Evolutionary conservation across 2,888 invertebrate genomes (phyloP), one percentile per base, ranked within the genome.

Genomic region (Leptopilina myrica): DNA sequence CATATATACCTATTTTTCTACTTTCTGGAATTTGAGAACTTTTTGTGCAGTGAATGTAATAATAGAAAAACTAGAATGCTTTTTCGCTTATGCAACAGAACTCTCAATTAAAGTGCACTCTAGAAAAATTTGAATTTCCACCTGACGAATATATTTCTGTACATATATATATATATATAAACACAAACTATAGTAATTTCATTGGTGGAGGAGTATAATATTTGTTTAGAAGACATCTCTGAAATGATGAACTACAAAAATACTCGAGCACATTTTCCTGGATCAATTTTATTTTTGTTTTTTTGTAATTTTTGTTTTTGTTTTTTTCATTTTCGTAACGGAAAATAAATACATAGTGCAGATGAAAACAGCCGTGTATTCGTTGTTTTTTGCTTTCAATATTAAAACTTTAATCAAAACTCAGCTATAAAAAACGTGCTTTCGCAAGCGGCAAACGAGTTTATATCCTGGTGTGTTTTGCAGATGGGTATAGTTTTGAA

Each of bases 371-470:
- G 59, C 62, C 56, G 26, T n/a, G 73, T n/a, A 14, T 49, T 49
- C 26, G 26, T 56, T 40, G 33, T 49, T 33, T 73, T 73, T 73
- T 73, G 26, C 56, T 56, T 56, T 73, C 73, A 73, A 56, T 73
- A 73, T 73, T 73, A 73, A 73, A 73, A 73, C 56, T 73, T 73
- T 73, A 73, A 73, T 73, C 73, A 73, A 73, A 73, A 56, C 73
- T 56, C 56, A 56, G n/a, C 73, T 73, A 56, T 73, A 56, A 56
- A 73, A 73, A 73, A 73, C 26, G 56, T 33, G 56, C 73, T 56
- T 73, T 73, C 40, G 73, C 56, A 6, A 33, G 56, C 73, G 40
- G 64, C 33, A 73, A 73, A 40, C 56, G 15, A 73, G n/a, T 73
- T 73, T 73, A 73, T 73, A 73, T 73, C 8, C 69, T 26, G 69